phyloP scores from a whole-genome alignment of 92 coral and sea anemone genomes.

The Zoanthus gigantus region DNA sequence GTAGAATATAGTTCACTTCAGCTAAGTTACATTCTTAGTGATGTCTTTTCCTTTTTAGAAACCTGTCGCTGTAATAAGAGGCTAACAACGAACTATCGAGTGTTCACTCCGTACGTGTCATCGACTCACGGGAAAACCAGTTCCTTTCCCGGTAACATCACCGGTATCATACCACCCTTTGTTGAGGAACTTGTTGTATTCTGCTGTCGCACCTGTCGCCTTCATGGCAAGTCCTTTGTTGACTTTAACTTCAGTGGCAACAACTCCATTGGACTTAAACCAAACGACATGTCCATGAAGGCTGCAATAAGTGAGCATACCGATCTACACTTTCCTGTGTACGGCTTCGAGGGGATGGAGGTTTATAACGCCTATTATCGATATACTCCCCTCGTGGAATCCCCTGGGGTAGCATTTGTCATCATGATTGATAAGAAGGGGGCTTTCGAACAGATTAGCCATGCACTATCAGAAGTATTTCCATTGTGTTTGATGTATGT shows the following conservation, averaged over 20 bases:
- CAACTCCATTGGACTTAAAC: constrained; percentile 54
- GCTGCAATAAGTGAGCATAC: constrained; percentile 63
- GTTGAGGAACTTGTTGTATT: constrained; percentile 65
- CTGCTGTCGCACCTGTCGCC: constrained; percentile 76
- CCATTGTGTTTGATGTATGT: constrained; percentile 68
- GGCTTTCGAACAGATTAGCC: constrained; percentile 53
- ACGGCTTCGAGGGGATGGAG: constrained; percentile 83
- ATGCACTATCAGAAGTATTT: constrained; percentile 58
- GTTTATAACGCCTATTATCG: constrained; percentile 63
- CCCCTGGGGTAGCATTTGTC: constrained; percentile 85
- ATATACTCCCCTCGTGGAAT: constrained; percentile 75
- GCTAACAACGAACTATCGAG: constrained; percentile 82
- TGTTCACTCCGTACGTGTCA: constrained; percentile 79
- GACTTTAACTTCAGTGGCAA: constrained; percentile 77
- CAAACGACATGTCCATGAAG: constrained; percentile 69
- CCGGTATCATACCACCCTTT: constrained; percentile 85
- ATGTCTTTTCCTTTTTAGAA: constrained; percentile 43
- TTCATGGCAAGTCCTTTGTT: constrained; percentile 84
- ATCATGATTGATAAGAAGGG: constrained; percentile 52
- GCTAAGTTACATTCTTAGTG: background rate
- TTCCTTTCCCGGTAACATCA: constrained; percentile 51
- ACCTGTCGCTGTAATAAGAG: constrained; percentile 84
- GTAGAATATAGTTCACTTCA: no score
- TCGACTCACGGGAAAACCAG: background rate
- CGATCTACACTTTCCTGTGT: constrained; percentile 85